Base-by-base conservation (phyloP, 2,888 invertebrate genomes). In the Drosophila ustulata region DNA sequence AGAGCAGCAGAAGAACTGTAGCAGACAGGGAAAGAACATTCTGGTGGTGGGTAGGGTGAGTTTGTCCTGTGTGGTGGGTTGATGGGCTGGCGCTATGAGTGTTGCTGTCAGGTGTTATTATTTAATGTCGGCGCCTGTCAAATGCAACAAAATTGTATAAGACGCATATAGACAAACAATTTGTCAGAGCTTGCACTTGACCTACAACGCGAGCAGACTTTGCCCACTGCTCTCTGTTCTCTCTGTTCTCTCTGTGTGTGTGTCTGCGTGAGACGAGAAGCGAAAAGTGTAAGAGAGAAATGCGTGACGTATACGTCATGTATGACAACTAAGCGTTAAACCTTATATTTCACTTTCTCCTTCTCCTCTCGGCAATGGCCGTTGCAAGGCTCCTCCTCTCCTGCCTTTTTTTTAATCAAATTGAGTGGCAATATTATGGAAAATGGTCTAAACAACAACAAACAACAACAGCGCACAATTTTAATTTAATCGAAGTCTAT, bases 91-190 rank as follows among this genome's bases (percentile, higher is more conserved):
- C 47, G 50, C 41, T 66, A 74, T 73, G 71, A 66, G 77, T 76
- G 71, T 28, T 39, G 62, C 72, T 70, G 75, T 76, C 79, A 80
- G 82, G 79, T 79, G 71, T 78, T 82, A 73, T 78, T 79, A 85
- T 81, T 88, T 75, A 75, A 72, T 82, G 85, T 76, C 82, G 70
- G 68, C 75, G 80, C 78, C 76, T 85, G 78, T 82, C 80, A 80
- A 84, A 78, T 75, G 80, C 85, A 75, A 75, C 70, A 56, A 78
- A 75, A 70, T 74, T 78, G 55, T 62, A 66, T 64, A 67, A 75
- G 41, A 67, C 73, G 65, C 67, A 64, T 39, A 61, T 39, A 68
- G 56, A 78, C 63, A 76, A 67, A 80, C 75, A 84, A 75, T 80
- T 81, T 84, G 79, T 79, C 80, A 80, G 69, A 62, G 67, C 69